Conservation (phyloP, 2,888 invertebrate species). For the Parnassius apollo region DNA sequence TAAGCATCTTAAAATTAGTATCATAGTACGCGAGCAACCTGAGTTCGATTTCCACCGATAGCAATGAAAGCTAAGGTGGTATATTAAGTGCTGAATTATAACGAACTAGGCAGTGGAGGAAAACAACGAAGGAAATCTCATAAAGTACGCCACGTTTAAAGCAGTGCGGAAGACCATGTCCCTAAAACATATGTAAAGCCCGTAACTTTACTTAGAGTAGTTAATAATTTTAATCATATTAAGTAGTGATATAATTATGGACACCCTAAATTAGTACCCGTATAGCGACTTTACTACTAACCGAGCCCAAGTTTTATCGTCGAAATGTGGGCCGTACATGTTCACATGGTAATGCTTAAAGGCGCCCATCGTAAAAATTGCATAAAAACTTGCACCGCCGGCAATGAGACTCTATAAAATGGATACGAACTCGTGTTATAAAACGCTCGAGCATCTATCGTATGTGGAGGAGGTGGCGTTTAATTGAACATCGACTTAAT, state of each 20-base stretch:
- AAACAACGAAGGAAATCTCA: too few species aligned
- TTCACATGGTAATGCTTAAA: constrained; percentile 42
- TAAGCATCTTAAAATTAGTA: too few species aligned
- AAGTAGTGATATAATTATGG: not conserved
- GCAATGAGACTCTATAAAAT: constrained; percentile 23
- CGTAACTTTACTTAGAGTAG: too few species aligned
- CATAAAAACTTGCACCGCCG: constrained; percentile 35
- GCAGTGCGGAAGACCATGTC: too few species aligned
- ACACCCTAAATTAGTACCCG: constrained; percentile 40
- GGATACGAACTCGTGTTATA: constrained; percentile 10
- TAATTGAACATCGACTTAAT: constrained; percentile 12
- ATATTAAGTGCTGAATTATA: too few species aligned
- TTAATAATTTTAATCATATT: too few species aligned
- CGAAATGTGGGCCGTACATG: constrained; percentile 40
- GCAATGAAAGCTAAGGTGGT: too few species aligned
- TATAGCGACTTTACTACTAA: constrained; percentile 43
- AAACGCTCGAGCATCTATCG: constrained; percentile 12
- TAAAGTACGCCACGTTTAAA: too few species aligned
- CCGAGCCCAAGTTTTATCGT: constrained; percentile 43
- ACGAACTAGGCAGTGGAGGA: too few species aligned
- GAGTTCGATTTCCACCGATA: too few species aligned
- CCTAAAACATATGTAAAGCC: too few species aligned
- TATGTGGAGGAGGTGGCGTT: constrained; percentile 7
- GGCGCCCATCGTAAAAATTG: constrained; percentile 36
- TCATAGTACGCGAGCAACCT: too few species aligned